These are phyloP conservation scores for Sebastes goodei DNA, from an alignment of 2,797 vertebrate species.

Conservation along the genomic window DNA sequence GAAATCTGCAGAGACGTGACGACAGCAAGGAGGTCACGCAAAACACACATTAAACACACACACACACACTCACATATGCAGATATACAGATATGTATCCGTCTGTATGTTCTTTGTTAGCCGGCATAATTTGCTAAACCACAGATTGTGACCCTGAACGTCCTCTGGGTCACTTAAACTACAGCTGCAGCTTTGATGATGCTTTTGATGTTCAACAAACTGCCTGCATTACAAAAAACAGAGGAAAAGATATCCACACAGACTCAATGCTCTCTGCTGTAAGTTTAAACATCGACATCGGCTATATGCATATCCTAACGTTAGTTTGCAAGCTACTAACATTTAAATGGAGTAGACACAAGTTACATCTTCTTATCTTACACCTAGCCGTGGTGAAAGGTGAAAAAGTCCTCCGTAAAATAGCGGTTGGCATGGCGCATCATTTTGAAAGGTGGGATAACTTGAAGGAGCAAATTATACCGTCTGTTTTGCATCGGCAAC, in stretches of 20 bases:
- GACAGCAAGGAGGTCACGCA: slow-evolving; percentile 34
- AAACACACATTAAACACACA: neutral
- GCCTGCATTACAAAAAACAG: neutral
- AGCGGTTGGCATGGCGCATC: no score
- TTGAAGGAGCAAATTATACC: no score
- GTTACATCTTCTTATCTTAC: no score
- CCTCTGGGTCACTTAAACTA: neutral
- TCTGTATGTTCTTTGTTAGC: slow-evolving; percentile 41
- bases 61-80: neutral
- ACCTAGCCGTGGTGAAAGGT: no score
- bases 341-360: no score
- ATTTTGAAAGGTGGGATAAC: no score
- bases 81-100: slow-evolving; percentile 8
- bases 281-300: accelerated
- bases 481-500: no score
- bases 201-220: neutral
- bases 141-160: neutral
- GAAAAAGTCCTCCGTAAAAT: no score
- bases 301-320: no score
- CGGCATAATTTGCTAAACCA: neutral
- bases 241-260: neutral
- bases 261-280: neutral
- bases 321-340: no score
- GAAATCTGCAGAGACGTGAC: slow-evolving; percentile 33
- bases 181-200: neutral